Evolutionary conservation across 2,888 invertebrate genomes (phyloP).

Genomic region (Hirtodrosophila confusa): DNA sequence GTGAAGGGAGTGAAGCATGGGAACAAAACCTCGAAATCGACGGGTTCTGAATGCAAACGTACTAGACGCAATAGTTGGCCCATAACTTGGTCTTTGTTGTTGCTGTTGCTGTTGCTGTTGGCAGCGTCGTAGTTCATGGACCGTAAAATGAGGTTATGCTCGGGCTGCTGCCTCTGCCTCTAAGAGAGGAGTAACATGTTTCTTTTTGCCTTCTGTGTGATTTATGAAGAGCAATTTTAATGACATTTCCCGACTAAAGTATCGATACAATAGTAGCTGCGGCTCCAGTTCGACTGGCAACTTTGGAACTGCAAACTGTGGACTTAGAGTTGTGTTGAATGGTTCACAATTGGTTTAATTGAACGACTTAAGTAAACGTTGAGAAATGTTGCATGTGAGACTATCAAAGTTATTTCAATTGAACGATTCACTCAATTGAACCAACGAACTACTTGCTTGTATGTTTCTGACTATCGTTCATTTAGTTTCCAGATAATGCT

Average conservation of each 20-base stretch:
- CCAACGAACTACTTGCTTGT: too few species aligned
- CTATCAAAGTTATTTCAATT: too few species aligned
- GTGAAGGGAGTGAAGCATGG: not conserved
- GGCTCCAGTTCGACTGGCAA: too few species aligned
- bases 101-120: conserved; percentile 10
- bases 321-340: too few species aligned
- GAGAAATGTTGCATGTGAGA: too few species aligned
- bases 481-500: too few species aligned
- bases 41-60: conserved; percentile 40
- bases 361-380: too few species aligned
- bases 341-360: too few species aligned
- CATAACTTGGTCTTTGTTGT: conserved; percentile 20
- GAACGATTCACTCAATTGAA: too few species aligned
- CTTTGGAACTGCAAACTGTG: too few species aligned
- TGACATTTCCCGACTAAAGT: conserved; percentile 80
- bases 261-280: conserved; percentile 65
- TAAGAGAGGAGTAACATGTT: conserved; percentile 59
- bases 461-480: too few species aligned
- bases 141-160: conserved; percentile 82
- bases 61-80: conserved; percentile 34
- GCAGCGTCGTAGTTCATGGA: conserved; percentile 71
- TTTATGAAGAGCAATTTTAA: conserved; percentile 84
- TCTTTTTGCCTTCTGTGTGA: conserved; percentile 68
- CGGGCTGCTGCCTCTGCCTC: conserved; percentile 55
- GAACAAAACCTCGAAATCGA: conserved; percentile 39